Evolutionary conservation across 2,797 vertebrate species (phyloP).

Genomic region (Eleutherodactylus coqui): DNA sequence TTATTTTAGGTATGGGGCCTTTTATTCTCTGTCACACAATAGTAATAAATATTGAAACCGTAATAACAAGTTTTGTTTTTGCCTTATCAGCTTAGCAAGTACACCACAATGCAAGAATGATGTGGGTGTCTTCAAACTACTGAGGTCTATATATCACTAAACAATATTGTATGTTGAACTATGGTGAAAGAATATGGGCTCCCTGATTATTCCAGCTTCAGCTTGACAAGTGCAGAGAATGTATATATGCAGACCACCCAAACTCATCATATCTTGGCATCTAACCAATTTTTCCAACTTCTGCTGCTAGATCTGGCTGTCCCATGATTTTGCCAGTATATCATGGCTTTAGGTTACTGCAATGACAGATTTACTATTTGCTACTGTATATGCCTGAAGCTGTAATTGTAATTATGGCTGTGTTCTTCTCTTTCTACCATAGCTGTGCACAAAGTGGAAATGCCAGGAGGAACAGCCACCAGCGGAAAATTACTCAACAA

Average conservation of each 20-base stretch:
- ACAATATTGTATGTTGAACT: too few relatives aligned
- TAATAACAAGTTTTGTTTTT: too few relatives aligned
- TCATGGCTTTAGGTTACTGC: neutral
- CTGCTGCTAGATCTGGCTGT: neutral
- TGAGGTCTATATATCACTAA: too few relatives aligned
- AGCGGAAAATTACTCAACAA: slow-evolving; percentile 96
- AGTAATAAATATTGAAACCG: too few relatives aligned
- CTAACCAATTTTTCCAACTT: neutral
- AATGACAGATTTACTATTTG: neutral
- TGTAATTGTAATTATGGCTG: too few relatives aligned
- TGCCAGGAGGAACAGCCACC: slow-evolving; percentile 92
- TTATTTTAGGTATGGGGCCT: too few relatives aligned
- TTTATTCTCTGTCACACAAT: too few relatives aligned
- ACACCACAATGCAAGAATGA: too few relatives aligned
- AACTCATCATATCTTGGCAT: neutral
- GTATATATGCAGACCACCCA: neutral
- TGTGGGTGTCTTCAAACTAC: too few relatives aligned
- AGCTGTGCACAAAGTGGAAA: slow-evolving; percentile 95
- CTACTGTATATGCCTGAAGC: neutral
- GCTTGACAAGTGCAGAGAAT: neutral
- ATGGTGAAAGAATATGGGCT: neutral
- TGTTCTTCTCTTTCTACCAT: slow-evolving; percentile 27
- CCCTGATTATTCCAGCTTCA: neutral
- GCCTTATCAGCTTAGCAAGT: too few relatives aligned
- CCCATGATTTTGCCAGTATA: neutral